A percentile compares a stretch with the other conserved stretches of the same genome.
Conservation (phyloP, 1,140 invertebrate species). For the Camponotus pennsylvanicus region DNA sequence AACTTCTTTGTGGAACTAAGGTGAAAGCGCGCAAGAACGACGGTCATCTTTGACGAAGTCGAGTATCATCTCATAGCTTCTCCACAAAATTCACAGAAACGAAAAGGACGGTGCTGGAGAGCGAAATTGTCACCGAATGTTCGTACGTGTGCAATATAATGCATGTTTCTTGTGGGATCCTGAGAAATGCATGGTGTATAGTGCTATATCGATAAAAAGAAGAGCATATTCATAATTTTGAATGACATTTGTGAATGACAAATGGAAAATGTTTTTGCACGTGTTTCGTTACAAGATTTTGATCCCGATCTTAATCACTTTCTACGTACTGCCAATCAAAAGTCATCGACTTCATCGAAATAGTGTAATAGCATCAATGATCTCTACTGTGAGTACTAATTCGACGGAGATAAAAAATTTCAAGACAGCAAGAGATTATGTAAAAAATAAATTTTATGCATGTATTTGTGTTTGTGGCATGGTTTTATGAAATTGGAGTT, state of each 20-base stretch:
- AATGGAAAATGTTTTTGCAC: conserved; percentile 53
- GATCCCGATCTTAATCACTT: conserved; percentile 28
- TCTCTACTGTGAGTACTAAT: conserved; percentile 59
- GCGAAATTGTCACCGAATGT: conserved; percentile 28
- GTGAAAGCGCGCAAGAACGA: conserved; percentile 80
- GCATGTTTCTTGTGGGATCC: conserved; percentile 33
- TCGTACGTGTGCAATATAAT: conserved; percentile 51
- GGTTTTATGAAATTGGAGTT: neutral
- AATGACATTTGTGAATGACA: neutral
- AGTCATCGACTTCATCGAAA: neutral
- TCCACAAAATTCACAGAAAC: conserved; percentile 41
- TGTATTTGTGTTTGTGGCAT: neutral
- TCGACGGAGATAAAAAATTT: neutral
- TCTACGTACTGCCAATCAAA: neutral
- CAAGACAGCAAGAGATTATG: neutral
- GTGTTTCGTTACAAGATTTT: neutral
- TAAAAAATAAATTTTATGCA: neutral
- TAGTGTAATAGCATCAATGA: neutral
- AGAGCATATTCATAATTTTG: conserved; percentile 10
- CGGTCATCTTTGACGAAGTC: conserved; percentile 57
- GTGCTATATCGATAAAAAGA: conserved; percentile 35
- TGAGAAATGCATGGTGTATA: conserved; percentile 34
- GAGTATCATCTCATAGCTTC: conserved; percentile 63
- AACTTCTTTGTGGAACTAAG: conserved; percentile 75
- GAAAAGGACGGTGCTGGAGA: neutral